Evolutionary conservation across 2,888 invertebrate genomes (phyloP), one percentile per base, ranked within the genome.

Genomic region (Sisyra terminalis): DNA sequence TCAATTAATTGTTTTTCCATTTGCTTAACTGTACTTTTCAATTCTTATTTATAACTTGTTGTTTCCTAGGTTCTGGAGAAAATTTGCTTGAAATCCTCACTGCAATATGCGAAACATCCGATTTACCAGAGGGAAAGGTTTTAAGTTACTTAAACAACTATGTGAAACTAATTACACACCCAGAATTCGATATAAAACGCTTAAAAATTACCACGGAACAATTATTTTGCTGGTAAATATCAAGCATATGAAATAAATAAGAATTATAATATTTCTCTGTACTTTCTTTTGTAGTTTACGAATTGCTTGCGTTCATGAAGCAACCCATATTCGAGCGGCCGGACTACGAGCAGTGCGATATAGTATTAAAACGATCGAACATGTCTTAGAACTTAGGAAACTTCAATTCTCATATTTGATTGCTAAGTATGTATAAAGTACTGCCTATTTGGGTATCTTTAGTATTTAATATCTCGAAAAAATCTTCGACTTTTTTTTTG

Each of bases 321-420:
- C 86, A 47, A 84, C 88, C 52, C 86, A 89, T 60, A 79, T 96
- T 45, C 73, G 94, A 55, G 87, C 92, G 49, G 89, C 87, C 43
- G 82, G 87, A 31, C 67, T 96, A 48, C 73, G 94, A 54, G 85
- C 86, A 41, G 71, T 93, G 46, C 75, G 94, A 49, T 87, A 93
- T 63, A 70, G 88, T 53, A 68, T 93, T 43, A 75, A 73, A 55
- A 78, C 76, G 50, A 77, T 81, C 55, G 75, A 78, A 57, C 84
- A 89, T 63, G 72, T 93, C 48, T 70, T 78, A 52, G 70, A 73
- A 44, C 77, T 93, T 52, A 83, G 88, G 58, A 75, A 76, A 51
- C 66, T 92, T 49, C 82, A 85, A 56, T 71, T 92, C 55, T 88
- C 89, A 50, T 83, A 78, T 62, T 72, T 94, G 51, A 73, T 94